Conservation (phyloP, 2,797 vertebrate genomes). For the Sebastes wilsoni region DNA sequence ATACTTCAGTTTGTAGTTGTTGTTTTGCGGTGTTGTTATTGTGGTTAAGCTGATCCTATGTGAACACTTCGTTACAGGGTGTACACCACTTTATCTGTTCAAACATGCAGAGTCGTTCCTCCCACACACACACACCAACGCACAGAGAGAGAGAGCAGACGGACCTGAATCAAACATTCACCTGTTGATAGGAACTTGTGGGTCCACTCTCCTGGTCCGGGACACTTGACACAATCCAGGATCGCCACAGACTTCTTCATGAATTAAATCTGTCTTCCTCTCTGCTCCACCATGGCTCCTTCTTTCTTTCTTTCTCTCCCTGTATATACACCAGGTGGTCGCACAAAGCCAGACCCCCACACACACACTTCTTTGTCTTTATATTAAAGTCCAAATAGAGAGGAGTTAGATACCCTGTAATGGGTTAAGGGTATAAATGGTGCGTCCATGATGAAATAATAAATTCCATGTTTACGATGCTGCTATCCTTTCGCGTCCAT, state of each 20-base stretch:
- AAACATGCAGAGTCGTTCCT: neutral
- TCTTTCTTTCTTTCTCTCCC: neutral
- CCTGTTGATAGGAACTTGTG: constrained; percentile 47
- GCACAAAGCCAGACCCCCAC: neutral
- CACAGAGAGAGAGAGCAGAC: neutral
- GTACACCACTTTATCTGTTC: neutral
- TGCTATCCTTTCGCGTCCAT: constrained; percentile 40
- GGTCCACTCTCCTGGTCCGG: constrained; percentile 31
- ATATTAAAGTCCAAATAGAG: neutral
- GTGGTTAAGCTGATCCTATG: too few relatives aligned
- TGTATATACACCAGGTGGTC: neutral
- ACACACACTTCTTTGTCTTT: neutral
- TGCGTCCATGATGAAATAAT: neutral
- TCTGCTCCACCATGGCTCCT: constrained; percentile 53
- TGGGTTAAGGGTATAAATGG: neutral
- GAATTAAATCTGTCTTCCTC: constrained; percentile 8
- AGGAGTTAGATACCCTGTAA: neutral
- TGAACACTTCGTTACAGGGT: neutral
- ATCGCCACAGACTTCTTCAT: constrained; percentile 27
- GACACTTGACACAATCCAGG: constrained; percentile 19
- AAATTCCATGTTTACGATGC: neutral
- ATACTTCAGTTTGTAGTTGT: neutral
- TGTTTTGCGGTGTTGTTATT: neutral
- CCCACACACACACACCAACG: neutral
- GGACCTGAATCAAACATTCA: constrained; percentile 11